These are phyloP conservation scores for Sylvilagus floridanus DNA, from an alignment of 2,797 vertebrate species.

Conservation along the genomic window DNA sequence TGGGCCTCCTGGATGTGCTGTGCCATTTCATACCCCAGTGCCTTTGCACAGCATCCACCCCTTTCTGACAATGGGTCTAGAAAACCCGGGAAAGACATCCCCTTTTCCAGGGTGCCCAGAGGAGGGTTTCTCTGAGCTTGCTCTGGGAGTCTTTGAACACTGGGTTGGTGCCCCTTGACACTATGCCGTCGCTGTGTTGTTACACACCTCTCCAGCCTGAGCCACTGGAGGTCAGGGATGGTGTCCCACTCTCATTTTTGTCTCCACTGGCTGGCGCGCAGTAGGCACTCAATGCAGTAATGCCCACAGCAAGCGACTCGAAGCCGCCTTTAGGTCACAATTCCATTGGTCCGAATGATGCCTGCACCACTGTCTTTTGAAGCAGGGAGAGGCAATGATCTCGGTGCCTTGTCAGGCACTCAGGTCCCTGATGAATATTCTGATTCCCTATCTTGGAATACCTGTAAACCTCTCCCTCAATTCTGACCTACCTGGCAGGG, in stretches of 20 bases:
- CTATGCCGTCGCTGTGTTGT: background rate
- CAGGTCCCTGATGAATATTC: conserved; percentile 22
- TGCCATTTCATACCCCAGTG: background rate
- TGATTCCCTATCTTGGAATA: conserved; percentile 47
- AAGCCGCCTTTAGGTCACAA: background rate
- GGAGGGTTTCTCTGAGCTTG: background rate
- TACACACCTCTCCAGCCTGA: background rate
- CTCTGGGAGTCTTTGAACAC: background rate
- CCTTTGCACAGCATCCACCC: background rate
- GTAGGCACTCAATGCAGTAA: background rate
- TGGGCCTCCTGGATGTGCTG: background rate
- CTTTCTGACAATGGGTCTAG: too few relatives aligned
- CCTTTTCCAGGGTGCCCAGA: background rate
- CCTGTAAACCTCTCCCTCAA: conserved; percentile 51
- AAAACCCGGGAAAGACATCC: background rate
- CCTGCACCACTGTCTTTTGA: background rate
- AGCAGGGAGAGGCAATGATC: background rate
- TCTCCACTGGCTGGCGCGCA: background rate
- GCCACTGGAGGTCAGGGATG: background rate
- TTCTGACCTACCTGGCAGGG: conserved; percentile 68
- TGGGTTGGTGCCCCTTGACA: background rate
- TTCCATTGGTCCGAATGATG: background rate
- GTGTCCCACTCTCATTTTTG: background rate
- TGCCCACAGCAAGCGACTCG: background rate
- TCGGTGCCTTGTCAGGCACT: conserved; percentile 9